Base-by-base conservation (phyloP, 1,140 invertebrate genomes). In the Aethina tumida region DNA sequence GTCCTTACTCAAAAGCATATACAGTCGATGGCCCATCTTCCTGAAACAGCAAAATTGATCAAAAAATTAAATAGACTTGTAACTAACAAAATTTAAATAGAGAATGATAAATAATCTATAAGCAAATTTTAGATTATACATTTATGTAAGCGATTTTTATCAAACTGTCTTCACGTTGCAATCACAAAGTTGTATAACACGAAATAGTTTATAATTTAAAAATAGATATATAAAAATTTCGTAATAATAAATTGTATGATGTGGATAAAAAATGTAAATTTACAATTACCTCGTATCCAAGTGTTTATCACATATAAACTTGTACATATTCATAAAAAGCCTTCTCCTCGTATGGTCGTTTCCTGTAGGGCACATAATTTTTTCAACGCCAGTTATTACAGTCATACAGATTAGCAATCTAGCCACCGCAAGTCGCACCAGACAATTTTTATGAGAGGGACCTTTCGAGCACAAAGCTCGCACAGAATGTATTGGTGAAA, bases 401-500 rank as follows among this genome's bases (percentile, higher is more conserved):
- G 56, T 45, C 1, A 48, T 50, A 30, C 58, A 60, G 19, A 60
- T 49, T 10, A 62, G 15, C 17, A 62, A 30, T 29, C 59, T 25
- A 1, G 50, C 53, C 0, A 53, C 43, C 6, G 59, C 53, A 9
- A 29, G 45, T 14, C 59, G 39, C 4, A 60, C 57, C 9, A 62
- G 38, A 9, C 41, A 31, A 41, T 62, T 62, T 41, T 59, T 59
- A 42, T 62, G 59, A 15, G 41, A 39, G n/a, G 62, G 61, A 13
- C 60, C 61, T 44, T 58, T 60, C 1, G 46, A 28, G 38, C 57
- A 55, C 3, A 65, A 21, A 4, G 59, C 46, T 35, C 60, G 22
- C 3, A 65, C 45, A 13, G 60, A 41, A 41, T 62, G 55, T 18
- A 50, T 52, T 7, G 61, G 60, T 3, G 65, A 53, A 12, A 73